phyloP scores from a whole-genome alignment of 2,797 vertebrate species.

The Chlorospingus flavigularis region DNA sequence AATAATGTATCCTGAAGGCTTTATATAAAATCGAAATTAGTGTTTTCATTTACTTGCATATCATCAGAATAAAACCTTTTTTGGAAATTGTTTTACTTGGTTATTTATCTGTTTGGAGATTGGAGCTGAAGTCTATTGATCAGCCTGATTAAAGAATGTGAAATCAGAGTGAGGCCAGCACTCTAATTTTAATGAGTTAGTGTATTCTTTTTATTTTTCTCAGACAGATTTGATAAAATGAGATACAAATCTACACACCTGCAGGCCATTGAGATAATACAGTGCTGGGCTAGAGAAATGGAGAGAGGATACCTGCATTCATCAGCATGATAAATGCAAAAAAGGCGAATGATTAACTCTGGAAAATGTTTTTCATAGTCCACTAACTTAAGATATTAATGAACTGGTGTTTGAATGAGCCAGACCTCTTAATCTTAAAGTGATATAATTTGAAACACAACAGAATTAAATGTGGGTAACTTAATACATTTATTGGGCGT shows the following conservation, averaged over 20 bases:
- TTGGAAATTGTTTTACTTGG: neutral
- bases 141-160: conserved; percentile 4
- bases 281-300: neutral
- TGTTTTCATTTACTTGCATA: conserved; percentile 13
- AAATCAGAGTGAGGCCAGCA: neutral
- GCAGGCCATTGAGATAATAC: conserved; percentile 15
- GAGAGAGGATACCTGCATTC: neutral
- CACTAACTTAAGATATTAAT: neutral
- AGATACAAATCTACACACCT: conserved; percentile 19
- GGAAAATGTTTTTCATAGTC: neutral
- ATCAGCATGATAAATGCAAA: neutral
- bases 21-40: neutral
- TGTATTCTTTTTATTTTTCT: conserved; percentile 10
- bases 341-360: neutral
- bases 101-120: conserved; percentile 42
- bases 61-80: neutral
- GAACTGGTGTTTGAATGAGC: neutral
- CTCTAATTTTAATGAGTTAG: conserved; percentile 1
- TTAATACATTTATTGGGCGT: neutral
- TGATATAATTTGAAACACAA: neutral
- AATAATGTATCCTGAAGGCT: conserved; percentile 12
- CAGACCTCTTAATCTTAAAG: neutral
- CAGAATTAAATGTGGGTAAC: neutral
- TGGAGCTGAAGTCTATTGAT: conserved; percentile 29
- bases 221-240: neutral